Base-by-base conservation (phyloP, 35 echinoderm and acorn worm genomes). In the Heliocidaris erythrogramma region DNA sequence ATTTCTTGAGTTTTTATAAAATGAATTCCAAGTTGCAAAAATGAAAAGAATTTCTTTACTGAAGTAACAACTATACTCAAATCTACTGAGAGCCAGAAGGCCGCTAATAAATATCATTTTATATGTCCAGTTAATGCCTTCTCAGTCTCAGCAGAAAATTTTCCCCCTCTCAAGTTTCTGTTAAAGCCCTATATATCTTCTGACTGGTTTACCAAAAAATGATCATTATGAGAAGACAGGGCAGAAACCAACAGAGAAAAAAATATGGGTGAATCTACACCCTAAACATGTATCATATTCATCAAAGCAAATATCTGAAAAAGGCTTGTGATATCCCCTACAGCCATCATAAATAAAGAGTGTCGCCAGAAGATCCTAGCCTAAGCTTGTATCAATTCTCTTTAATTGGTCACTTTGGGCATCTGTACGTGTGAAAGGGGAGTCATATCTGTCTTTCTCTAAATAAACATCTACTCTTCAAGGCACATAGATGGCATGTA, bases 361-460 rank as follows among this genome's bases (percentile, higher is more conserved):
- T 32, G 87, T 47, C 87, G 87, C 87, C 87, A 89, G 47, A 48
- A 89, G 65, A 78, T 78, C 87, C 14, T 48, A 89, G 31, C 87
- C 21, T 14, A 47, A 89, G 14, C 47, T 89, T 32, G 87, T 89
- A 89, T 89, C 87, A 12, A 89, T 89, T 89, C 18, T n/a, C 31
- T 32, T 5, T 89, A 89, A 89, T 89, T 89, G 87, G 87, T 89
- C 87, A 89, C 87, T 89, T 48, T 89, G 87, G 87, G 29, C 87
- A 89, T 13, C 29, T 89, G 12, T 18, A 21, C 5, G 31, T 89
- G 87, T 27, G 30, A 48, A 42, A 48, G 31, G 87, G 87, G 87
- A 89, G 87, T 48, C 87, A 89, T 32, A 89, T 89, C 47, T 32
- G 31, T 12, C 87, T 13, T 89, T 48, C 12, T 89, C 31, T 89